phyloP scores from a whole-genome alignment of 2,888 invertebrate species.

The Bombylius major region DNA sequence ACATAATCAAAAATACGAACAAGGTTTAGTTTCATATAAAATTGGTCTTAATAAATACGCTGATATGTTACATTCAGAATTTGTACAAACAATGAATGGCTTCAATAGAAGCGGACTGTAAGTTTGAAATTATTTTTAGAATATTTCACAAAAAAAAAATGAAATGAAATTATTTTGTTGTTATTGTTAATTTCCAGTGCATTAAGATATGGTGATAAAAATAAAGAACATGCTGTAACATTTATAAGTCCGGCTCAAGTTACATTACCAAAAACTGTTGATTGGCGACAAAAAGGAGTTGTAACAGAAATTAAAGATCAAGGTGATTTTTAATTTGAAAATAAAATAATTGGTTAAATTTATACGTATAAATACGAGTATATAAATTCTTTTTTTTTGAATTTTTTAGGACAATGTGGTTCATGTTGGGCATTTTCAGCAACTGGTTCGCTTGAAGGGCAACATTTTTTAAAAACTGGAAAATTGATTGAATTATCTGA shows the following conservation, averaged over 20 bases:
- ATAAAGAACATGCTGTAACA: constrained; percentile 20
- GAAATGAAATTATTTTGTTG: constrained; percentile 17
- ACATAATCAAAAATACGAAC: constrained; percentile 64
- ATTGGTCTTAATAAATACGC: constrained; percentile 70
- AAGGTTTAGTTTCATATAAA: constrained; percentile 52
- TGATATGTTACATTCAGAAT: constrained; percentile 79
- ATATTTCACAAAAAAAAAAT: background rate
- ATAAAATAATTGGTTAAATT: too few relatives aligned
- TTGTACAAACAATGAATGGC: constrained; percentile 52
- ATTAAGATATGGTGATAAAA: background rate
- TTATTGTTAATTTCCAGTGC: background rate
- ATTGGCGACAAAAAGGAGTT: constrained; percentile 75
- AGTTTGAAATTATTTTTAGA: background rate
- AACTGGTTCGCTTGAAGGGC: constrained; percentile 85
- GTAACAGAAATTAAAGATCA: constrained; percentile 85
- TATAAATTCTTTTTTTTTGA: background rate
- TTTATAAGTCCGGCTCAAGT: constrained; percentile 44
- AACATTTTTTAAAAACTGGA: constrained; percentile 69
- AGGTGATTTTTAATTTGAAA: constrained; percentile 34
- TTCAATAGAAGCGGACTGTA: constrained; percentile 33
- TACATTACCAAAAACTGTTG: constrained; percentile 54
- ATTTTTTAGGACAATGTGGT: constrained; percentile 52
- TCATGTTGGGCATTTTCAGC: constrained; percentile 90
- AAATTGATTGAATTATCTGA: constrained; percentile 74
- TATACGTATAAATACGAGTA: too few relatives aligned